These are phyloP conservation scores for Hipposideros armiger DNA, from an alignment of 2,113 vertebrate species.

Conservation along the genomic window DNA sequence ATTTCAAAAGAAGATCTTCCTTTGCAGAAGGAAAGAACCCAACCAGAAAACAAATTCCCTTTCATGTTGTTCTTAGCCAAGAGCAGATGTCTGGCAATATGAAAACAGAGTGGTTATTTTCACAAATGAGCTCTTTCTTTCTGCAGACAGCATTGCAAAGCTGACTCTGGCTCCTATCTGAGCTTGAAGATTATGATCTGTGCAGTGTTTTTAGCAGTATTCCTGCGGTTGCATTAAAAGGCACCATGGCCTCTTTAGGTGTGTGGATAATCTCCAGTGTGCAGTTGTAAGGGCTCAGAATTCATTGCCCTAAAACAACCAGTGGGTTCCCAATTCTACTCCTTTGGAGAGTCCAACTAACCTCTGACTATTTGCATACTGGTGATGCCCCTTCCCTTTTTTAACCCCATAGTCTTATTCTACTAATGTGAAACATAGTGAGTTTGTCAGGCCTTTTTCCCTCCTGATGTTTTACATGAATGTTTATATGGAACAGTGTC, in stretches of 20 bases:
- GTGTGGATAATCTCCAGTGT: neutral
- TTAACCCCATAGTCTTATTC: neutral
- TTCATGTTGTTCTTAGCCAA: constrained; percentile 76
- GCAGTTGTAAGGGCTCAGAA: neutral
- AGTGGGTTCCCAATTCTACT: neutral
- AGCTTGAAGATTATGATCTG: constrained; percentile 53
- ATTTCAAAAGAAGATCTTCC: constrained; percentile 68
- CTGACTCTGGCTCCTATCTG: constrained; percentile 35
- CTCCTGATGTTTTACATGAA: constrained; percentile 36
- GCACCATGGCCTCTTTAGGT: constrained; percentile 37
- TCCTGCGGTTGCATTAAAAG: constrained; percentile 47
- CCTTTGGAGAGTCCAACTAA: constrained; percentile 39
- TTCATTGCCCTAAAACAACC: constrained; percentile 37
- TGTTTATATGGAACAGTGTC: constrained; percentile 63
- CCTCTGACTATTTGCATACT: neutral
- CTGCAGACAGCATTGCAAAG: constrained; percentile 65
- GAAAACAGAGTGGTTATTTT: constrained; percentile 80
- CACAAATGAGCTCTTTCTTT: constrained; percentile 77
- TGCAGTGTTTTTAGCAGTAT: constrained; percentile 8
- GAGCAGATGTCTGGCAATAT: constrained; percentile 82
- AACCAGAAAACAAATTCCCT: constrained; percentile 75
- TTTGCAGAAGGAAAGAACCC: constrained; percentile 67
- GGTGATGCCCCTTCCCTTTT: neutral
- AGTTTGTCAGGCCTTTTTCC: constrained; percentile 59
- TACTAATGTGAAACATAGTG: neutral